A percentile compares a stretch with the other conserved stretches of the same genome.
phyloP scores from a whole-genome alignment of 1,140 invertebrate genomes.

The Acromyrmex heyeri region DNA sequence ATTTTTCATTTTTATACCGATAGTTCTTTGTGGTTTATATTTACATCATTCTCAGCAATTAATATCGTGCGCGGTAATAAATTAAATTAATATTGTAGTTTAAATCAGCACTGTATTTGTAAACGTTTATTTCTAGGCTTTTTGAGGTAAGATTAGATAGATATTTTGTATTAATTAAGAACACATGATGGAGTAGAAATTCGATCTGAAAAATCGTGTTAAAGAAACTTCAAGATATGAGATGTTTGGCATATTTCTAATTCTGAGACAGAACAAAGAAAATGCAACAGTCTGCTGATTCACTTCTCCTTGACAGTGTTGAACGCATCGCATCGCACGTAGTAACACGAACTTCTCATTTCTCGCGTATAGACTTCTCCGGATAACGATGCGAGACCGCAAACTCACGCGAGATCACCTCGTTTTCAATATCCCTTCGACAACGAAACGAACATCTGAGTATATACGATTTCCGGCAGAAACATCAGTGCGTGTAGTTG shows the following conservation, averaged over 20 bases:
- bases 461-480: conserved; percentile 1
- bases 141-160: conserved; percentile 4
- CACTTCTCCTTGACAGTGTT: background rate
- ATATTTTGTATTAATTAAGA: conserved; percentile 40
- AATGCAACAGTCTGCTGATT: conserved; percentile 42
- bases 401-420: conserved; percentile 26
- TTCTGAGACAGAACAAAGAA: background rate
- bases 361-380: background rate
- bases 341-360: background rate
- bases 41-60: conserved; percentile 16
- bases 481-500: background rate
- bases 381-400: conserved; percentile 24
- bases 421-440: conserved; percentile 23
- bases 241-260: background rate
- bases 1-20: background rate
- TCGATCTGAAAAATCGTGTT: background rate
- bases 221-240: background rate
- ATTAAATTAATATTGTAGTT: conserved; percentile 15
- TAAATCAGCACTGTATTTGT: background rate
- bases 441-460: background rate
- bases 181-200: conserved; percentile 6
- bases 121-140: background rate
- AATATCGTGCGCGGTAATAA: background rate
- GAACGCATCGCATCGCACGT: background rate
- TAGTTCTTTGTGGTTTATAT: conserved; percentile 3